Evolutionary conservation across 2,113 vertebrate genomes (phyloP).

Genomic region (Psittacula cyanocephala): DNA sequence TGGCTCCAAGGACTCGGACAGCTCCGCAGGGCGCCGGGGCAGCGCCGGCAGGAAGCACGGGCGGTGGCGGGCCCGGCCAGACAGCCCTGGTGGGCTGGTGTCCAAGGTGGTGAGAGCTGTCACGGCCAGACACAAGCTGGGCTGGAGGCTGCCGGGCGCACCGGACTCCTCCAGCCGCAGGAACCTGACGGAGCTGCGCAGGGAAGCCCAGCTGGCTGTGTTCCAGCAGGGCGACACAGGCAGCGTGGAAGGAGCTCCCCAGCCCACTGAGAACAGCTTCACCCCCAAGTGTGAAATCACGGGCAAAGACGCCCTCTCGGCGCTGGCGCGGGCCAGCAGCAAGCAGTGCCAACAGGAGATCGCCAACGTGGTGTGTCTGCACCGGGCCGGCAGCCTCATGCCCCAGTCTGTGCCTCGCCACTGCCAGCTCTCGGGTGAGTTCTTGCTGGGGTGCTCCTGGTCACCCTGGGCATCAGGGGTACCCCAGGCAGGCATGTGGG

Average conservation of each 20-base stretch:
- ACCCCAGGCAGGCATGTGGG: rapidly evolving
- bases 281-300: slow-evolving; percentile 91
- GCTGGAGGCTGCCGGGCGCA: slow-evolving; percentile 43
- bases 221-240: slow-evolving; percentile 88
- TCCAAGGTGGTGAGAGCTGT: slow-evolving; percentile 75
- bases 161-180: slow-evolving; percentile 83
- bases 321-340: slow-evolving; percentile 87
- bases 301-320: slow-evolving; percentile 92
- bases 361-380: slow-evolving; percentile 91
- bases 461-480: rapidly evolving
- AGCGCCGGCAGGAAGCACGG: slow-evolving; percentile 74
- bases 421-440: slow-evolving; percentile 88
- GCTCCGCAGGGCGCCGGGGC: slow-evolving; percentile 75
- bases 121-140: slow-evolving; percentile 65
- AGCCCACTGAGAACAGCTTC: slow-evolving; percentile 85
- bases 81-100: slow-evolving; percentile 67
- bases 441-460: neutral
- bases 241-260: slow-evolving; percentile 92
- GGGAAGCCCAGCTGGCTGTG: slow-evolving; percentile 71
- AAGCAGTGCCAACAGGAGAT: slow-evolving; percentile 95
- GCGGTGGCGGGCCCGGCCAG: slow-evolving; percentile 74
- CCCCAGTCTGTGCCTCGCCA: slow-evolving; percentile 86
- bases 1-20: slow-evolving; percentile 81
- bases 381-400: slow-evolving; percentile 91
- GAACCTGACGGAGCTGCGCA: slow-evolving; percentile 79